Evolutionary conservation across 2,113 vertebrate species (phyloP).

Genomic region (Sylvietta virens): DNA sequence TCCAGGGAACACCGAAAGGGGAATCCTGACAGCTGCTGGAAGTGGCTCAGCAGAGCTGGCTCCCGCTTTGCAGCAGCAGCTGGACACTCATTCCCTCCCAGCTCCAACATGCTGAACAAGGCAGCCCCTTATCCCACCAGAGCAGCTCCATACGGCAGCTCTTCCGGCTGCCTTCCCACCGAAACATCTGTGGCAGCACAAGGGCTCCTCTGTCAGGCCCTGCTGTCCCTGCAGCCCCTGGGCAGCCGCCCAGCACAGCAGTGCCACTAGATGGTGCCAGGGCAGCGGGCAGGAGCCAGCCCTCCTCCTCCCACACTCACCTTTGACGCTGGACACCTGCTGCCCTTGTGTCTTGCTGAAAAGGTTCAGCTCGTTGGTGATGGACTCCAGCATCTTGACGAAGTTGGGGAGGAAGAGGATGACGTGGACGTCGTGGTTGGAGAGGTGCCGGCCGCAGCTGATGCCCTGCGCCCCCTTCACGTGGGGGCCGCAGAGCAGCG

Average conservation of each 20-base stretch:
- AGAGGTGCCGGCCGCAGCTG: slow-evolving; percentile 93
- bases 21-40: neutral
- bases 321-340: slow-evolving; percentile 93
- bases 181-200: neutral
- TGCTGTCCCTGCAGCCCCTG: neutral
- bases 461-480: slow-evolving; percentile 97
- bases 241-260: neutral
- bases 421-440: slow-evolving; percentile 95
- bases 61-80: neutral
- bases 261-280: slow-evolving; percentile 56
- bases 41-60: neutral
- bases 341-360: slow-evolving; percentile 90
- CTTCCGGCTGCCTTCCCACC: neutral
- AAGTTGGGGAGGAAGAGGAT: slow-evolving; percentile 96
- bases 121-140: neutral
- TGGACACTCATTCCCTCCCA: neutral
- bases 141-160: neutral
- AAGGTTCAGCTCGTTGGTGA: slow-evolving; percentile 91
- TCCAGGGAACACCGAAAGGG: rapidly evolving
- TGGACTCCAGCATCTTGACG: slow-evolving; percentile 94
- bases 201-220: neutral
- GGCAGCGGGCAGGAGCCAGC: neutral
- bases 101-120: neutral
- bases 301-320: slow-evolving; percentile 70
- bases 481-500: slow-evolving; percentile 91